Conservation (phyloP, 1,140 invertebrate species). For the Macrosteles quadrilineatus region DNA sequence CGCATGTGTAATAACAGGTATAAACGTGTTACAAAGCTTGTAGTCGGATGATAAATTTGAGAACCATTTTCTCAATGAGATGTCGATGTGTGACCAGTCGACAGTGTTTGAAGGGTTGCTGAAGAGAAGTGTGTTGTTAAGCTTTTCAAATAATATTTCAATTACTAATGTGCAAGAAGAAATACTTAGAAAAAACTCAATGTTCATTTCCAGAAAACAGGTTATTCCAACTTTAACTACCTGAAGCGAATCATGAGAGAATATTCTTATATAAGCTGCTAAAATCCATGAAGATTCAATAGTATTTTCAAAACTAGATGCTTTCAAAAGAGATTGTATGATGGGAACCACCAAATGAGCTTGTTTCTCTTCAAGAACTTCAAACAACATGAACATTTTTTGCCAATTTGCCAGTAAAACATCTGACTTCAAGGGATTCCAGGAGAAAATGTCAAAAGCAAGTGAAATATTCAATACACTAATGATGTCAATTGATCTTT, state of each 20-base stretch:
- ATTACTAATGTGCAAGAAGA: neutral
- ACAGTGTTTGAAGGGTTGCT: neutral
- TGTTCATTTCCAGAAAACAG: constrained; percentile 42
- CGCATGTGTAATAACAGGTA: neutral
- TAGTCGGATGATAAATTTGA: neutral
- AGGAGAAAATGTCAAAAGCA: constrained; percentile 36
- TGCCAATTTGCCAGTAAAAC: constrained; percentile 44
- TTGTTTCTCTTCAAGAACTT: constrained; percentile 62
- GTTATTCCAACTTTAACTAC: constrained; percentile 52
- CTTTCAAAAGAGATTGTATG: constrained; percentile 49
- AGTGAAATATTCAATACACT: neutral
- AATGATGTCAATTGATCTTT: constrained; percentile 44
- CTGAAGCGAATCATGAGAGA: constrained; percentile 52
- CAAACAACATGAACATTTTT: constrained; percentile 54
- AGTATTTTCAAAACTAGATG: constrained; percentile 44
- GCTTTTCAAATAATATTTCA: neutral
- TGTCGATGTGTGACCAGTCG: neutral
- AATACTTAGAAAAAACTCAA: constrained; percentile 1
- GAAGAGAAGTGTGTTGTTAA: neutral
- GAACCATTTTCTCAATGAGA: neutral
- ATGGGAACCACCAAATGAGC: constrained; percentile 59
- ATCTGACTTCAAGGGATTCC: constrained; percentile 2
- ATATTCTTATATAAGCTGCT: constrained; percentile 50
- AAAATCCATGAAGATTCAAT: constrained; percentile 49
- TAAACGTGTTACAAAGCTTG: neutral